Evolutionary conservation across 2,797 vertebrate genomes (phyloP).

Genomic region (Myotis myotis): DNA sequence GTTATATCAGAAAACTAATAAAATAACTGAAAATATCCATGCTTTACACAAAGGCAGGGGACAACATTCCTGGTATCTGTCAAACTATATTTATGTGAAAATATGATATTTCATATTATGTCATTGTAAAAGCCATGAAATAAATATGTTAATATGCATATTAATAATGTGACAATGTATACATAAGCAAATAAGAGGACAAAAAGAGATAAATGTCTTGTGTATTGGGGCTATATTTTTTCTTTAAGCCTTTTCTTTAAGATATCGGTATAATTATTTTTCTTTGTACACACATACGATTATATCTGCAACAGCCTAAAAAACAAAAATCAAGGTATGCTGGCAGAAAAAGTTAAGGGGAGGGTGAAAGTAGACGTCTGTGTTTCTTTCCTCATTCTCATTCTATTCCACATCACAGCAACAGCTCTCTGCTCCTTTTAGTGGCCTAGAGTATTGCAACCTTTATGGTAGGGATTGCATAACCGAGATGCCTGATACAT

Average conservation of each 20-base stretch:
- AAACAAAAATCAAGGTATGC: background rate
- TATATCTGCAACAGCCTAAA: background rate
- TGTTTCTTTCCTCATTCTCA: background rate
- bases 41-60: background rate
- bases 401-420: background rate
- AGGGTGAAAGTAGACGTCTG: background rate
- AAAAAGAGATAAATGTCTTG: background rate
- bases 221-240: background rate
- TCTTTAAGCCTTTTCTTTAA: background rate
- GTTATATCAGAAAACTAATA: background rate
- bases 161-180: background rate
- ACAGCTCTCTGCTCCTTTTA: background rate
- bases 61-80: background rate
- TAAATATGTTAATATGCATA: background rate
- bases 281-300: background rate
- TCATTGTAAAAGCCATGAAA: background rate
- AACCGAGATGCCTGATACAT: rapidly evolving
- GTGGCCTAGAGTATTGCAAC: background rate
- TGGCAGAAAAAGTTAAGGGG: background rate
- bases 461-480: background rate
- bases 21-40: background rate
- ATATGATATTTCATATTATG: background rate
- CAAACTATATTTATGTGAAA: background rate
- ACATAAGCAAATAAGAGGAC: background rate
- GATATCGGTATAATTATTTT: background rate